Evolutionary conservation across 2,797 vertebrate genomes (phyloP), one percentile per base, ranked within the genome.

Genomic region (Pseudotriccus pelzelni): DNA sequence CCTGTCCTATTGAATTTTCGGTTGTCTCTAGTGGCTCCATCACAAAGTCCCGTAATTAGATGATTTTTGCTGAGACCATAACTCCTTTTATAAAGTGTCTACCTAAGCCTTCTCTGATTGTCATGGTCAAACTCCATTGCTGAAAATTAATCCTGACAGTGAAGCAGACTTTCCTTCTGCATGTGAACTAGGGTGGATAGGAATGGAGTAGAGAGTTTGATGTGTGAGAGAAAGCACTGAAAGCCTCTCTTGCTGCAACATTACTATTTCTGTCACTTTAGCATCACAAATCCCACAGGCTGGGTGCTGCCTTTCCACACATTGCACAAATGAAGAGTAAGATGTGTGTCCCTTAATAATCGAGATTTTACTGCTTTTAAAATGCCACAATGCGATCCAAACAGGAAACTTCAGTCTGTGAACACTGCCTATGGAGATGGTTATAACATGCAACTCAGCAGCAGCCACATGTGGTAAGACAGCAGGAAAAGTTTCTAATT

Each of bases 1-100:
- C 27, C 83, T 94, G 74, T 93, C 80, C 77, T 70, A 6, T 96
- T 44, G 89, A 90, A 94, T 96, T 96, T 91, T 72, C 72, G n/a
- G 74, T 58, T 88, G 78, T 91, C 83, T 89, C 52, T 74, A 32
- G 74, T 92, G 56, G 53, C 46, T 94, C 56, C 53, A 44, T 90
- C 83, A 50, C 77, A 14, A 76, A 91, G 70, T 90, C 56, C 53
- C 41, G 20, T 87, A 96, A 96, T 96, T 90, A 84, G 91, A 96
- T 94, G 19, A 90, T 90, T 94, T 88, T 82, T 90, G 32, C 88
- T 90, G 88, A 89, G 94, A 83, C n/a, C 14, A 53, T 89, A 83
- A 91, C 84, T 89, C 52, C 46, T 84, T 81, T 88, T 90, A 70
- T 72, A 73, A 81, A 91, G 66, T 75, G 59, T 84, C 73, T 73